Percentiles rank a stretch among this genome's conserved stretches.
phyloP scores from a whole-genome alignment of 2,888 invertebrate species.

The Troides oblongomaculatus region DNA sequence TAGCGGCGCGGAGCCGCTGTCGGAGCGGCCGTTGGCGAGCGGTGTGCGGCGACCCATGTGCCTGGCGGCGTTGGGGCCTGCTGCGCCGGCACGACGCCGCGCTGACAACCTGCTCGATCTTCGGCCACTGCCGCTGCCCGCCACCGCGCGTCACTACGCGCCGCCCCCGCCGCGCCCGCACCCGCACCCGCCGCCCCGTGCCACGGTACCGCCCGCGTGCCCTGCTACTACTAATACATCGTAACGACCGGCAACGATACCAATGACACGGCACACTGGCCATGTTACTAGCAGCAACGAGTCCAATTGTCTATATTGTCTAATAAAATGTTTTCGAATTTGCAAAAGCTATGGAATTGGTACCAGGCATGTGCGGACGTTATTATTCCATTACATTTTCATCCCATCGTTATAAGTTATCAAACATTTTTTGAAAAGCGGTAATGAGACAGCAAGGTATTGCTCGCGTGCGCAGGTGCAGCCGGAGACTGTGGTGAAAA shows the following conservation, averaged over 20 bases:
- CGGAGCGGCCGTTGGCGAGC: conserved; percentile 83
- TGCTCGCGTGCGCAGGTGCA: conserved; percentile 27
- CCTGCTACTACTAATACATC: neutral
- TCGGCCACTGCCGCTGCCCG: conserved; percentile 86
- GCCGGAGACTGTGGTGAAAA: conserved; percentile 48
- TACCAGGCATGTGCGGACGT: too few relatives aligned
- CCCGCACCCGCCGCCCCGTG: conserved; percentile 23
- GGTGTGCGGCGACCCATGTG: conserved; percentile 82
- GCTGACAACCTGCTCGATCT: conserved; percentile 87
- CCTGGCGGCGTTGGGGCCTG: conserved; percentile 80
- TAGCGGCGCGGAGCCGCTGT: conserved; percentile 54
- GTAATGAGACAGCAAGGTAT: neutral
- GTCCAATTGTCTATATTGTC: too few relatives aligned
- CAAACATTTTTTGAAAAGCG: too few relatives aligned
- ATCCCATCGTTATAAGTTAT: too few relatives aligned
- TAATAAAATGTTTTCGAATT: too few relatives aligned
- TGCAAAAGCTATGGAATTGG: too few relatives aligned
- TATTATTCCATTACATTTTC: too few relatives aligned
- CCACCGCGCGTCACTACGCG: conserved; percentile 88
- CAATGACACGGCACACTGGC: too few relatives aligned
- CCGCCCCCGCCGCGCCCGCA: conserved; percentile 79
- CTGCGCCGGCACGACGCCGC: conserved; percentile 67
- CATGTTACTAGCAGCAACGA: too few relatives aligned
- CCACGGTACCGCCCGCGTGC: conserved; percentile 21
- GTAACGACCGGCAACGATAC: too few relatives aligned